Evolutionary conservation across 2,113 vertebrate genomes (phyloP).

Genomic region (Corythaixoides concolor): DNA sequence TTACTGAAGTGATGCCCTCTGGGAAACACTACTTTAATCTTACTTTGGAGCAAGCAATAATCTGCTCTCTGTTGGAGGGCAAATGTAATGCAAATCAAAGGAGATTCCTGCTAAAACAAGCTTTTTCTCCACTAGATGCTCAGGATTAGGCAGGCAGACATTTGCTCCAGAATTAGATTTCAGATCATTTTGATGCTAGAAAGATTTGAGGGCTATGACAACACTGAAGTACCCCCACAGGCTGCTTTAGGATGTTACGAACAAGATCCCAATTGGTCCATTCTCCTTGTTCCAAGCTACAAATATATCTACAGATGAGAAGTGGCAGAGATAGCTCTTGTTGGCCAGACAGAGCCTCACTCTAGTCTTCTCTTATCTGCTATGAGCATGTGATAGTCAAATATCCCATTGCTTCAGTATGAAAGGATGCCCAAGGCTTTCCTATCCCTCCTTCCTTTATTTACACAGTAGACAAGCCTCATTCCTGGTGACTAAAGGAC

Average conservation of each 20-base stretch:
- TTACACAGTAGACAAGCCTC: not conserved
- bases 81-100: not conserved
- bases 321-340: not conserved
- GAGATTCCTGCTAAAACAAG: not conserved
- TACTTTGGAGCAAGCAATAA: not conserved
- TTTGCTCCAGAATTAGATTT: not conserved
- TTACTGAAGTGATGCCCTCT: not conserved
- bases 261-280: not conserved
- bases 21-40: not conserved
- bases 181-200: not conserved
- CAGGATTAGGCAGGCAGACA: not conserved
- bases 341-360: not conserved
- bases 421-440: not conserved
- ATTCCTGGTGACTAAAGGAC: not conserved
- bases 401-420: fast-evolving
- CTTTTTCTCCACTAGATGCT: not conserved
- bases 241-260: not conserved
- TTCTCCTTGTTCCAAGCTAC: not conserved
- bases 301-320: not conserved
- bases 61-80: not conserved
- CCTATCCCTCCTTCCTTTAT: not conserved
- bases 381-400: not conserved
- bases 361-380: not conserved
- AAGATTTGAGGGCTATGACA: not conserved
- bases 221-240: not conserved